Evolutionary conservation across 2,113 vertebrate genomes (phyloP), one percentile per base, ranked within the genome.

Genomic region (Platycercus adscitus): DNA sequence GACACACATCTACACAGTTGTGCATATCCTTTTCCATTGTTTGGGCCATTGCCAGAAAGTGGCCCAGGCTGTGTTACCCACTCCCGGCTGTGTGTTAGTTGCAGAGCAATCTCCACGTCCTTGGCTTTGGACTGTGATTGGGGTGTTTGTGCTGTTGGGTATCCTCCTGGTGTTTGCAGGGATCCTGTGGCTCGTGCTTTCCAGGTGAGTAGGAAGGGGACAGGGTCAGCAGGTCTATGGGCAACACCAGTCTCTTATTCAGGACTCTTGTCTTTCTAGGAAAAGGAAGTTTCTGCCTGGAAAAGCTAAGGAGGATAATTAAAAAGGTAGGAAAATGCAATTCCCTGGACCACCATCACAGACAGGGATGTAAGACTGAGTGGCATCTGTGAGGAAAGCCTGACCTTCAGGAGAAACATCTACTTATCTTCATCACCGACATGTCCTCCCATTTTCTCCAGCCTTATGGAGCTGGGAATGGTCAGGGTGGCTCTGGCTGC

Each of bases 401-500:
- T 49, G 58, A 37, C 5, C 7, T 47, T 56, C 19, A 58, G 33
- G 13, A 82, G 29, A 89, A 89, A 65, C 13, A 39, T 29, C 9
- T 33, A 2, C 7, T 66, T 1, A 3, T 46, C 11, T 10, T 24
- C 25, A 31, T 46, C 31, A 55, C 9, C 56, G 63, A 44, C 4
- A 26, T 0, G 0, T 44, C 12, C 73, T 8, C 35, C 11, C 1
- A 10, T 66, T 73, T 89, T 11, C 55, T 25, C 52, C 41, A 44
- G 13, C 7, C 26, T 20, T 41, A 4, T 11, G 4, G 19, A 49
- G 19, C 17, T 0, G 0, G 6, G 37, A 8, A 53, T 3, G 4
- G 9, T 52, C 16, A 37, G 50, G 18, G 21, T 25, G 31, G 6
- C 21, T 92, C 31, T 70, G 18, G 17, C 55, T 0, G 1, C 13